These are phyloP conservation scores for Homarus gammarus DNA, from an alignment of 2,888 invertebrate genomes.

Conservation along the genomic window DNA sequence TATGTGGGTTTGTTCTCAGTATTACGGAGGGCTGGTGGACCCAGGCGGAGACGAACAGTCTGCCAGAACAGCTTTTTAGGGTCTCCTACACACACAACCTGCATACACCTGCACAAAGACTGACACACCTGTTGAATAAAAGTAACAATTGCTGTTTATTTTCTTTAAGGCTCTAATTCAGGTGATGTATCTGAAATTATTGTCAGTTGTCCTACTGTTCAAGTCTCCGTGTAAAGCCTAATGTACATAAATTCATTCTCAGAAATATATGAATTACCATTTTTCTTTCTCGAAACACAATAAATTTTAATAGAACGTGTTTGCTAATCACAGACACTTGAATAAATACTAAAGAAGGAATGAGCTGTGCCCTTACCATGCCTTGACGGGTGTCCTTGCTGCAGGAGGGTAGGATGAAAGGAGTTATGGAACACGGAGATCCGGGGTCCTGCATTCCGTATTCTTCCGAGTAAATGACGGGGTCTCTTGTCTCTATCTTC, in stretches of 20 bases:
- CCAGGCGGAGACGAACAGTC: slow-evolving; percentile 16
- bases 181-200: too few species aligned
- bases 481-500: neutral
- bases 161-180: too few species aligned
- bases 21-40: slow-evolving; percentile 11
- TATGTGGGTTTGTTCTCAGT: neutral
- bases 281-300: too few species aligned
- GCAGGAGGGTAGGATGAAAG: slow-evolving; percentile 49
- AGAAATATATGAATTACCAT: too few species aligned
- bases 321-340: too few species aligned
- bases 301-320: too few species aligned
- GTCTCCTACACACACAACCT: slow-evolving; percentile 28
- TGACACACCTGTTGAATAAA: slow-evolving; percentile 1
- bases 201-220: too few species aligned
- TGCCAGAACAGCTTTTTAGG: slow-evolving; percentile 45
- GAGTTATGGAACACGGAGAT: slow-evolving; percentile 53
- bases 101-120: slow-evolving; percentile 32
- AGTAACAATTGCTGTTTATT: too few species aligned
- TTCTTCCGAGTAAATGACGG: slow-evolving; percentile 26
- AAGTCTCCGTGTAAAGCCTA: too few species aligned
- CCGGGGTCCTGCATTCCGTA: slow-evolving; percentile 26
- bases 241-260: too few species aligned
- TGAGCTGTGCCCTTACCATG: too few species aligned
- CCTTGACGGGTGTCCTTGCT: neutral
- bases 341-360: too few species aligned